Base-by-base conservation (phyloP, 2,797 vertebrate genomes). In the Peromyscus attwateri region DNA sequence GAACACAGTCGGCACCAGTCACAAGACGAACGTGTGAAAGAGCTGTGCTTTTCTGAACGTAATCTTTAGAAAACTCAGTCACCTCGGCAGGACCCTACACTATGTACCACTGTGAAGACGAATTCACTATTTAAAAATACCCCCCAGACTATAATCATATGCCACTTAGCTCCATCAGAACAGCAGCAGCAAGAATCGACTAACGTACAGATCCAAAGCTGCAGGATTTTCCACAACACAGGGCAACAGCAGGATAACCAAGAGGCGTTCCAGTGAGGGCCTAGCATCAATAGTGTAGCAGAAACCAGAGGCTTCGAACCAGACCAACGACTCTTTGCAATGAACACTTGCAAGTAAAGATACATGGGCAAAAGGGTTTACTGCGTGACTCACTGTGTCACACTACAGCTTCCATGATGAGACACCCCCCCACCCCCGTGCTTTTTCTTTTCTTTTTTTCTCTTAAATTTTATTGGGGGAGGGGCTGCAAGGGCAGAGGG, bases 91-190 rank as follows among this genome's bases (percentile, higher is more conserved):
- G 84, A 60, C 64, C 81, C 11, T 84, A 40, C 14, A 34, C 55
- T 57, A 2, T 10, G 19, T 46, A 19, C 23, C 7, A 0, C 84
- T 82, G 17, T 9, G 31, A 91, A 62, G 31, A 46, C 92, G 80
- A 66, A 91, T 52, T 84, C 70, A 57, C 37, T 89, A 31, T 34
- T 71, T 89, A 79, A 66, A 95, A 91, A n/a, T 68, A 92, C 88
- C 34, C 60, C 17, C 71, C 37, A 66, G 71, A 40, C 62, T 70
- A 37, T 79, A 73, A 8, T n/a, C 37, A 84, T n/a, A 25, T n/a
- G 46, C 12, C 31, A 66, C 7, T 91, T 34, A 46, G 3, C 66
- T 31, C 55, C 5, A 2, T 85, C 27, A 43, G 57, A 55, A 87
- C 34, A 49, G 46, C 40, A 55, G 52, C 64, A 62, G 5, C 71